A percentile compares a stretch with the other conserved stretches of the same genome.
phyloP scores from a whole-genome alignment of 2,113 vertebrate genomes.

The Rhadina sibilatrix region DNA sequence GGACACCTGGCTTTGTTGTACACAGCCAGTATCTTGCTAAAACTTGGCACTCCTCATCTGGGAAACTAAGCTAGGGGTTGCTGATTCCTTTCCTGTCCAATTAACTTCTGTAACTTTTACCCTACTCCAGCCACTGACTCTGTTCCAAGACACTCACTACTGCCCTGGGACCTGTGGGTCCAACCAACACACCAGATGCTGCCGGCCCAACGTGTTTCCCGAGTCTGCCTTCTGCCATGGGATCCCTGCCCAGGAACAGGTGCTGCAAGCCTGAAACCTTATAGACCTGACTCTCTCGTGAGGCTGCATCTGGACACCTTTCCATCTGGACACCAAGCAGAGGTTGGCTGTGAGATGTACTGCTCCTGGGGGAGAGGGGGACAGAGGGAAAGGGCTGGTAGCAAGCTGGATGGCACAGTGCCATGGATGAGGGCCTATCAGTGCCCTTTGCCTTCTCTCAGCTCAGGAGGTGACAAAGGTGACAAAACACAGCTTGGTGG shows the following conservation, averaged over 20 bases:
- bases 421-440: background rate
- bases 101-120: background rate
- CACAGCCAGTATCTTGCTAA: background rate
- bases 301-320: background rate
- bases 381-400: background rate
- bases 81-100: background rate
- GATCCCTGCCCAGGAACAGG: background rate
- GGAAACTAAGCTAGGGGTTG: background rate
- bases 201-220: accelerated
- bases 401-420: accelerated
- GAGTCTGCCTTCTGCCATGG: background rate
- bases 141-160: background rate
- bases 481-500: background rate
- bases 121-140: background rate
- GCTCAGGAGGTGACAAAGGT: background rate
- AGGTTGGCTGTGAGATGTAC: background rate
- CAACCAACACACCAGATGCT: background rate
- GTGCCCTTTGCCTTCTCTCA: background rate
- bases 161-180: background rate
- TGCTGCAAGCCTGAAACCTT: background rate
- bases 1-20: background rate
- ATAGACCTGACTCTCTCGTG: accelerated
- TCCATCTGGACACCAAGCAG: background rate
- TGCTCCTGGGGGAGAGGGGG: background rate
- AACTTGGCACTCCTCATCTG: background rate